Conservation (phyloP, 1,140 invertebrate species). For the Lepidostoma basale region DNA sequence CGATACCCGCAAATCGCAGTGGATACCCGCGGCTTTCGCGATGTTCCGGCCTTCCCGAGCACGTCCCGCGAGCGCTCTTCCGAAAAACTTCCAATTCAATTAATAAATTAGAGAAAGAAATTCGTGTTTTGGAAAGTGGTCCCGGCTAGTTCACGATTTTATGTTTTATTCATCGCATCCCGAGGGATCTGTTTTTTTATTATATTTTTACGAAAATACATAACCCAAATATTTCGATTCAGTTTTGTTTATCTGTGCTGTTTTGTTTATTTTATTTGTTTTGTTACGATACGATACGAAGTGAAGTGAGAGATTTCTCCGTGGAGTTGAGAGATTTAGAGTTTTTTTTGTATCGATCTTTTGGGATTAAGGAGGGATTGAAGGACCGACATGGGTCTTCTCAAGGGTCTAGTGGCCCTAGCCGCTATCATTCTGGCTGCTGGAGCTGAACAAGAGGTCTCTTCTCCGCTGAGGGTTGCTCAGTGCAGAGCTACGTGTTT, state of each 20-base stretch:
- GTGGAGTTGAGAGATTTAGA: background rate
- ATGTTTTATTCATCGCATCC: constrained; percentile 13
- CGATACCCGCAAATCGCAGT: constrained; percentile 11
- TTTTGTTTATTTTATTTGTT: constrained; percentile 19
- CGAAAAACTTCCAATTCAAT: constrained; percentile 8
- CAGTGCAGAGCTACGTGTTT: constrained; percentile 71
- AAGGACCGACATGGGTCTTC: constrained; percentile 31
- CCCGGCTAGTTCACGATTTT: background rate
- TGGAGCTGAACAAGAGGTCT: constrained; percentile 60
- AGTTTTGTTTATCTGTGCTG: constrained; percentile 20
- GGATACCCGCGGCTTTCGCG: background rate
- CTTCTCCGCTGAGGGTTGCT: constrained; percentile 69
- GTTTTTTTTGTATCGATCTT: constrained; percentile 4
- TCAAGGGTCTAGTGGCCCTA: constrained; percentile 9
- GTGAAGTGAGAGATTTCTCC: background rate
- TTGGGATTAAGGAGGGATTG: background rate
- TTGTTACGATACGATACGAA: constrained; percentile 9
- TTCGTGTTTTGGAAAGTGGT: background rate
- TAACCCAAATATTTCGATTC: constrained; percentile 20
- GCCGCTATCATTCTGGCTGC: background rate
- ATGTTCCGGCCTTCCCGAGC: constrained; percentile 11
- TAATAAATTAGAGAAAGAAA: background rate
- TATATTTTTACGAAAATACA: background rate
- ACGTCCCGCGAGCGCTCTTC: constrained; percentile 1
- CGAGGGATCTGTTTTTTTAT: constrained; percentile 14